Evolutionary conservation across 2,888 invertebrate species (phyloP).

Genomic region (Leptinotarsa juncta): DNA sequence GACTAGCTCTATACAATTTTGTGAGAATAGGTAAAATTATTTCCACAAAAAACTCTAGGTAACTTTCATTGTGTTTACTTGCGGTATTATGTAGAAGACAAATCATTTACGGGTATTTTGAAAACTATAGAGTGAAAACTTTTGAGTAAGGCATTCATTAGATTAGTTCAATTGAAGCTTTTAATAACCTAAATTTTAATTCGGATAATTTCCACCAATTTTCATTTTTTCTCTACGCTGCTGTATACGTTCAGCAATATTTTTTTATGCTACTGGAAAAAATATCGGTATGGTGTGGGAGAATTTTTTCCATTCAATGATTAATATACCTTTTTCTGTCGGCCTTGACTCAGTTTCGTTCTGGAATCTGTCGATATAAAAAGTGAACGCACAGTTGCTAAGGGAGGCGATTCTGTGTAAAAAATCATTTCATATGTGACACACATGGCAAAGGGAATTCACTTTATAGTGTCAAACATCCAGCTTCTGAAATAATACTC

Average conservation of each 20-base stretch:
- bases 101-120: no score
- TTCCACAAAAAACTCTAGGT: no score
- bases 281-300: conserved; percentile 30
- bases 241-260: no score
- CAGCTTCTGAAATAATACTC: conserved; percentile 19
- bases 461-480: conserved; percentile 26
- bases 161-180: neutral
- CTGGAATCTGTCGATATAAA: conserved; percentile 42
- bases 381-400: conserved; percentile 36
- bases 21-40: no score
- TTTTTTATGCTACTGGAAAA: conserved; percentile 13
- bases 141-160: no score
- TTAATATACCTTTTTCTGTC: conserved; percentile 34
- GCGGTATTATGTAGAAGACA: no score
- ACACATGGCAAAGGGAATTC: conserved; percentile 31
- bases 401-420: conserved; percentile 33
- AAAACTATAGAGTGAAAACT: no score
- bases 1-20: no score
- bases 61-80: no score
- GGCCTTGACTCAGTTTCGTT: conserved; percentile 47
- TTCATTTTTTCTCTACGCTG: no score
- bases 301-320: conserved; percentile 33
- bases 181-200: no score
- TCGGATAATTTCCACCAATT: no score
- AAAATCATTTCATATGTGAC: conserved; percentile 35